Conservation (phyloP, 2,888 invertebrate species). For the Hirtodrosophila cameraria region DNA sequence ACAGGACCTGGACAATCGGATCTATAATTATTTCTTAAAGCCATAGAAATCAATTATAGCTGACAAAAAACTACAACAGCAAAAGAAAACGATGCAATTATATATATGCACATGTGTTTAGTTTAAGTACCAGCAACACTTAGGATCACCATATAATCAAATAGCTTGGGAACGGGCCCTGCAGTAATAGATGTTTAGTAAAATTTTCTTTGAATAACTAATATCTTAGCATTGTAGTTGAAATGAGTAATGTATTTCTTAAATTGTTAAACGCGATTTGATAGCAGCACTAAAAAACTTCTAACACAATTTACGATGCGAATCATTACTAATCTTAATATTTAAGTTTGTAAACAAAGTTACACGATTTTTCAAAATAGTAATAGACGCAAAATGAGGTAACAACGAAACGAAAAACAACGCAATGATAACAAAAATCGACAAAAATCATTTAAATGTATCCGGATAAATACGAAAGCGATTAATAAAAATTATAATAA, state of each 20-base stretch:
- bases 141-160: conserved; percentile 55
- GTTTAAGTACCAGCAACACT: conserved; percentile 64
- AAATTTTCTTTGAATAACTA: conserved; percentile 63
- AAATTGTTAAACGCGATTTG: conserved; percentile 74
- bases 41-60: conserved; percentile 84
- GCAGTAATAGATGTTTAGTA: conserved; percentile 62
- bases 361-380: conserved; percentile 35
- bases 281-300: conserved; percentile 72
- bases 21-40: conserved; percentile 85
- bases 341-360: conserved; percentile 42
- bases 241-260: conserved; percentile 33
- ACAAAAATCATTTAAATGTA: conserved; percentile 59
- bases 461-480: conserved; percentile 77
- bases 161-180: conserved; percentile 59
- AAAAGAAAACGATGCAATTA: conserved; percentile 38
- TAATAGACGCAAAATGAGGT: conserved; percentile 62
- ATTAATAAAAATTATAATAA: conserved; percentile 40
- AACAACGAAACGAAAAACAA: conserved; percentile 72
- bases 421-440: conserved; percentile 52
- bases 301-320: conserved; percentile 68
- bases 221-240: conserved; percentile 57
- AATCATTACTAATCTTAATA: conserved; percentile 70
- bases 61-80: conserved; percentile 36
- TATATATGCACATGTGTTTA: conserved; percentile 58
- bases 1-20: conserved; percentile 87